Evolutionary conservation across 2,113 vertebrate genomes (phyloP).

Genomic region (Rhagologus leucostigma): DNA sequence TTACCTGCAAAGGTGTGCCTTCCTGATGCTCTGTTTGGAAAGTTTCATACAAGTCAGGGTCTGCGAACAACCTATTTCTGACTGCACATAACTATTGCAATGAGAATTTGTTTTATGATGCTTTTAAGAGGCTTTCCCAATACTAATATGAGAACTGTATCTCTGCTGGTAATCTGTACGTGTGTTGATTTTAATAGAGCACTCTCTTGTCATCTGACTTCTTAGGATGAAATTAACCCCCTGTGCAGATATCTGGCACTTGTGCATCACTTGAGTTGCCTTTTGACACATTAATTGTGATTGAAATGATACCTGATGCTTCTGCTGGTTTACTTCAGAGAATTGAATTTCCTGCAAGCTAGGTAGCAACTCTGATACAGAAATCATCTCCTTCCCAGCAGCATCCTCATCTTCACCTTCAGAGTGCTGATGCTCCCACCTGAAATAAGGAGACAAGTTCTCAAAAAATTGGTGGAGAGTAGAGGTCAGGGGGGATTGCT

Average conservation of each 20-base stretch:
- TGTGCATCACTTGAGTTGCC: slow-evolving; percentile 12
- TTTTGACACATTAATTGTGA: slow-evolving; percentile 16
- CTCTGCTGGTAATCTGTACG: background rate
- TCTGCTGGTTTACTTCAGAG: background rate
- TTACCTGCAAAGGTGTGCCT: background rate
- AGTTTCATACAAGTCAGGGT: background rate
- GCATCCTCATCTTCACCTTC: background rate
- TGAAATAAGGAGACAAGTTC: background rate
- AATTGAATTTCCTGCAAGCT: background rate
- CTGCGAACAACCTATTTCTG: background rate
- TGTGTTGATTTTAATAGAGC: slow-evolving; percentile 23
- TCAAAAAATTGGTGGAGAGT: background rate
- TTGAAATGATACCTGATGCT: background rate
- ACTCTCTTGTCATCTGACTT: background rate
- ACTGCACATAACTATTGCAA: background rate
- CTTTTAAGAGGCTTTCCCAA: background rate
- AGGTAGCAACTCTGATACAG: background rate
- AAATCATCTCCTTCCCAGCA: background rate
- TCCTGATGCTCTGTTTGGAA: background rate
- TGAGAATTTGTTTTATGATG: background rate
- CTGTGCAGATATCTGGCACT: slow-evolving; percentile 27
- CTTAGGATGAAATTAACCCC: slow-evolving; percentile 37
- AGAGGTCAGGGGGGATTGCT: background rate
- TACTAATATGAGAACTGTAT: background rate
- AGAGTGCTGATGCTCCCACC: background rate